These are phyloP conservation scores for Drosophila varians DNA, from an alignment of 1,140 invertebrate genomes.

Conservation along the genomic window DNA sequence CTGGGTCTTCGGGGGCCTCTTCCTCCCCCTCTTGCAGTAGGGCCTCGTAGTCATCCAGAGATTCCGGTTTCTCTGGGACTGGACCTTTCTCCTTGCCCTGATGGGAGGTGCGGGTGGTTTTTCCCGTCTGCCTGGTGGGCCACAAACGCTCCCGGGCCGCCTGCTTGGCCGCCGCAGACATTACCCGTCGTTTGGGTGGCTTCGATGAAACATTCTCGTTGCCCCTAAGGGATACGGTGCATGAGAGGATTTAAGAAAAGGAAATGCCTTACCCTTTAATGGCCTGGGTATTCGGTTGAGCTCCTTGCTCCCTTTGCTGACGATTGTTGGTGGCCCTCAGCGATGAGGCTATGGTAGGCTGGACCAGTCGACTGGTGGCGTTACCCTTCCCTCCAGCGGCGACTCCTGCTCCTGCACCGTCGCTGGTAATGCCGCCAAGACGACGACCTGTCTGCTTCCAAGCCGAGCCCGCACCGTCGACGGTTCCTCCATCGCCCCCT, in stretches of 20 bases:
- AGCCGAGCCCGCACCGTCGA: slow-evolving; percentile 5
- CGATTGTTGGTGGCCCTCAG: slow-evolving; percentile 51
- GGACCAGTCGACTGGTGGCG: slow-evolving; percentile 23
- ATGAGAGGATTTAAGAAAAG: neutral
- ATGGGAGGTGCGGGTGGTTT: too few species aligned
- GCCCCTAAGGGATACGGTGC: too few species aligned
- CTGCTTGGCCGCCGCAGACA: slow-evolving; percentile 20
- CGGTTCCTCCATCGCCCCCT: slow-evolving; percentile 64
- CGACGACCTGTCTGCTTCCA: slow-evolving; percentile 28
- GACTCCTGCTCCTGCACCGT: too few species aligned
- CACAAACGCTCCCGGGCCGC: slow-evolving; percentile 24
- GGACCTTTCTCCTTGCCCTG: slow-evolving; percentile 9
- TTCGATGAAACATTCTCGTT: neutral
- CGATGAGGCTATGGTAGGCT: slow-evolving; percentile 57
- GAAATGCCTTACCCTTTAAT: neutral
- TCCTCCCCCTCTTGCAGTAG: neutral
- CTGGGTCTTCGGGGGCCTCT: neutral
- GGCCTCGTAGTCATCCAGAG: neutral
- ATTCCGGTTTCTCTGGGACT: neutral
- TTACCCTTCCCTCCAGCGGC: neutral
- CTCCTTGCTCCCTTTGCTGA: slow-evolving; percentile 1
- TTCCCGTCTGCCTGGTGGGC: slow-evolving; percentile 19
- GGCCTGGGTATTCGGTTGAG: neutral
- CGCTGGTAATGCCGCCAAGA: neutral
- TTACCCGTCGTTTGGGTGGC: slow-evolving; percentile 1